A percentile compares a stretch with the other conserved stretches of the same genome.
Conservation (phyloP, 2,888 invertebrate genomes). For the Eutolmus rufibarbis region DNA sequence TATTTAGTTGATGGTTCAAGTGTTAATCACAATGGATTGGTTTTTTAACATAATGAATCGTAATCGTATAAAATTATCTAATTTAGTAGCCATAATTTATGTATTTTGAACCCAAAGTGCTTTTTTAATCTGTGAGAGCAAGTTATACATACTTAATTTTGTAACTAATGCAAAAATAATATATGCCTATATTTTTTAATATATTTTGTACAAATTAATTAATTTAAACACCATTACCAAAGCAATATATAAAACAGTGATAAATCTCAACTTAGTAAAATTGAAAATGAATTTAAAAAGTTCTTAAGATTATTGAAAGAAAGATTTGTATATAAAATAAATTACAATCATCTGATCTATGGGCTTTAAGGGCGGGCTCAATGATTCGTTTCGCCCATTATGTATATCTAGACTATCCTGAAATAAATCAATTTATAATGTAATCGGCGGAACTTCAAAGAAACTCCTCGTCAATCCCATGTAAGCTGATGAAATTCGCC, state of each 20-base stretch:
- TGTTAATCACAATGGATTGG: background rate
- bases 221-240: background rate
- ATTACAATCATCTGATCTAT: background rate
- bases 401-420: background rate
- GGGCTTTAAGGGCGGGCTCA: background rate
- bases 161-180: too few relatives aligned
- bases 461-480: background rate
- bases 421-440: background rate
- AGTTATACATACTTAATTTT: too few relatives aligned
- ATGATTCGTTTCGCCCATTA: background rate
- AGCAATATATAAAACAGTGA: too few relatives aligned
- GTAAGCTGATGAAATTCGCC: conserved; percentile 1
- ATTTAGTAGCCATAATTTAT: background rate
- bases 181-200: too few relatives aligned
- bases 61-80: background rate
- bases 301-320: background rate
- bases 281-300: background rate
- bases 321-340: background rate
- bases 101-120: background rate
- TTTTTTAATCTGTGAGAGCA: background rate
- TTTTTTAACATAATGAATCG: background rate
- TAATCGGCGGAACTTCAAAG: background rate
- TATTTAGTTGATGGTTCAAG: background rate
- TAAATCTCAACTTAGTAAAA: background rate
- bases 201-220: background rate